Base-by-base conservation (phyloP, 2,888 invertebrate species). In the Hypsopygia costalis region DNA sequence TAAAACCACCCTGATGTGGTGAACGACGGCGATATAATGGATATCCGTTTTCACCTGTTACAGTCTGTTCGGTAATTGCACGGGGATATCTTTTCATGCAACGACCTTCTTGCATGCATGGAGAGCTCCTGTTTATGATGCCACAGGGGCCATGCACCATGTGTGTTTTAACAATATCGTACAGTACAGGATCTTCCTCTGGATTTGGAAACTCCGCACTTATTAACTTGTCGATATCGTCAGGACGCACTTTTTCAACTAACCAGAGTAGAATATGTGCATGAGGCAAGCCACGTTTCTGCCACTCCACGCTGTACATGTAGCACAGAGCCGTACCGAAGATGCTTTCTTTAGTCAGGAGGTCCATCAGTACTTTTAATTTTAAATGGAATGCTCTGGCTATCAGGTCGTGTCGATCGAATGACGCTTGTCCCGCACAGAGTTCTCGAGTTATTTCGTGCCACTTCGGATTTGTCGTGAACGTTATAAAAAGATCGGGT, bases 71-170 rank as follows among this genome's bases (percentile, higher is more conserved):
- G n/a, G n/a, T n/a, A n/a, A n/a, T n/a, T n/a, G n/a, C n/a, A n/a
- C n/a, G n/a, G n/a, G n/a, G n/a, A n/a, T n/a, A n/a, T n/a, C n/a
- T n/a, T n/a, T n/a, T n/a, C n/a, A n/a, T n/a, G n/a, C n/a, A n/a
- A n/a, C n/a, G n/a, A n/a, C n/a, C n/a, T n/a, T n/a, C n/a, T n/a
- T n/a, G n/a, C n/a, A n/a, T n/a, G n/a, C n/a, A n/a, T n/a, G n/a
- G n/a, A n/a, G n/a, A n/a, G n/a, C n/a, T n/a, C n/a, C n/a, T n/a
- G n/a, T n/a, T n/a, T n/a, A n/a, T n/a, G n/a, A n/a, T n/a, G n/a
- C n/a, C n/a, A 16, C 47, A 49, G 34, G 51, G 48, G 11, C 46
- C 46, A 33, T 48, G 51, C 10, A 47, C 37, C 48, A 51, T 48
- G 29, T 51, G 45, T 33, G 41, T 46, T 28, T 45, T 46, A 22